A percentile compares a stretch with the other conserved stretches of the same genome.
Conservation (phyloP, 2,113 vertebrate species). For the Trogon melanurus region DNA sequence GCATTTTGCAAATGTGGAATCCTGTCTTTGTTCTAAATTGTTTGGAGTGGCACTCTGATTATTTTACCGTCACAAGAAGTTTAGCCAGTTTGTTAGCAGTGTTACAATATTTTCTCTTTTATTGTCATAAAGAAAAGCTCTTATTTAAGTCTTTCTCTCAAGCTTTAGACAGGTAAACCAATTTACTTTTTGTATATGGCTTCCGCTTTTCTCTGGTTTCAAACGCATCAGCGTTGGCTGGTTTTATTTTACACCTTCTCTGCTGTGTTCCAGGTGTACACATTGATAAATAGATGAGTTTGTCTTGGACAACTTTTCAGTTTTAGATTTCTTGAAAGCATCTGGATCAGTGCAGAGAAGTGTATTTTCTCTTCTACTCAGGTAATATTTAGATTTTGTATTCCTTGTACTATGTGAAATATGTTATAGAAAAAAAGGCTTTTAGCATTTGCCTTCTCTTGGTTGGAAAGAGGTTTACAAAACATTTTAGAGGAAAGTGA, state of each 20-base stretch:
- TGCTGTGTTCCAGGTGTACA: neutral
- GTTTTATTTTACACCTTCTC: neutral
- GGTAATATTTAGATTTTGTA: neutral
- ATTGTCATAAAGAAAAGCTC: neutral
- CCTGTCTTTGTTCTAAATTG: neutral
- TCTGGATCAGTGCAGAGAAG: neutral
- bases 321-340: neutral
- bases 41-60: neutral
- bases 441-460: neutral
- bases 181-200: neutral
- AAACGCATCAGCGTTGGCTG: neutral
- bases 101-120: neutral
- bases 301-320: neutral
- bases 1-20: neutral
- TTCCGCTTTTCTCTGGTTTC: neutral
- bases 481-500: neutral
- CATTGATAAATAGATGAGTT: neutral
- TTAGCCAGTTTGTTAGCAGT: neutral
- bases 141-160: neutral
- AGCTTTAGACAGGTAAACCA: neutral
- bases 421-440: neutral
- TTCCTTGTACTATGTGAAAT: neutral
- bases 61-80: neutral
- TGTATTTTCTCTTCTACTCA: neutral
- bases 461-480: neutral